Evolutionary conservation across 2,888 invertebrate genomes (phyloP).

Genomic region (Lepidocyrtoides sp.): DNA sequence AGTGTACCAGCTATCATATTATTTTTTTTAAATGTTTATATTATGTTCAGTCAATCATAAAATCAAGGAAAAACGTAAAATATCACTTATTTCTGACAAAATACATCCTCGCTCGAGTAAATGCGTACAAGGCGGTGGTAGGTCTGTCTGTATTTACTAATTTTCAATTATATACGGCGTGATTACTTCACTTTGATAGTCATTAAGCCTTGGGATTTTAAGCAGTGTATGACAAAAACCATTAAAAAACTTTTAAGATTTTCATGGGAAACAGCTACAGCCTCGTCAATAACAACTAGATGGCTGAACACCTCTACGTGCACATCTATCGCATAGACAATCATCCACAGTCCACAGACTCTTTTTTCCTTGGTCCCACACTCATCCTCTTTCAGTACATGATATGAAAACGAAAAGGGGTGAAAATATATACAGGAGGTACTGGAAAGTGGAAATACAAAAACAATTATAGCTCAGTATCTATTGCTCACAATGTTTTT

Average conservation of each 20-base stretch:
- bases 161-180: constrained; percentile 76
- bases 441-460: too few species aligned
- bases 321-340: neutral
- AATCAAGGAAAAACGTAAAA: neutral
- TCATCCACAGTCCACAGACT: constrained; percentile 4
- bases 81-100: neutral
- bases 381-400: neutral
- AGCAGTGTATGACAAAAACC: constrained; percentile 35
- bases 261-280: constrained; percentile 56
- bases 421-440: too few species aligned
- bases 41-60: neutral
- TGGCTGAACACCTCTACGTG: constrained; percentile 14
- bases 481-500: neutral
- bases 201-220: constrained; percentile 22
- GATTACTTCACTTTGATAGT: constrained; percentile 40
- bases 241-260: constrained; percentile 37
- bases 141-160: constrained; percentile 42
- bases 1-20: neutral
- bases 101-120: neutral
- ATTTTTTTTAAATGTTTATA: neutral
- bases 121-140: neutral
- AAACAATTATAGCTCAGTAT: too few species aligned
- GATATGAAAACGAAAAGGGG: neutral
- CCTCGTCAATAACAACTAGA: neutral
- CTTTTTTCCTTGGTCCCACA: constrained; percentile 24